phyloP scores from a whole-genome alignment of 2,113 vertebrate genomes.

The Dipodomys ordii region DNA sequence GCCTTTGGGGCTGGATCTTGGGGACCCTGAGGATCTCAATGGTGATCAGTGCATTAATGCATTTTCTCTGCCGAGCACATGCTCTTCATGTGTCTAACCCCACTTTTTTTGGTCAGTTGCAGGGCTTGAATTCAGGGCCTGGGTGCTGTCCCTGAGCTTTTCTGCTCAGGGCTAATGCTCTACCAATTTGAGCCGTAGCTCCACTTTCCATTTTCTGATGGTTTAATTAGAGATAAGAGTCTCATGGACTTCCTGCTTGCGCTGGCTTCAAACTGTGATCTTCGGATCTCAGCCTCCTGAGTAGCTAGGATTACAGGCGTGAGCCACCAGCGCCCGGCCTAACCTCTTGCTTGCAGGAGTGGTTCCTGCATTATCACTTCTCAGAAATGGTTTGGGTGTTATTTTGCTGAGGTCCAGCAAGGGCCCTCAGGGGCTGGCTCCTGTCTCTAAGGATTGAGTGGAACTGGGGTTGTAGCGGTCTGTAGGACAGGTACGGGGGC shows the following conservation, averaged over 20 bases:
- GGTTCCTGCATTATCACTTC: neutral
- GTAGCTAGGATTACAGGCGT: too few relatives aligned
- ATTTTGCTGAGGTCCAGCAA: neutral
- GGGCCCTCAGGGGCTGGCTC: neutral
- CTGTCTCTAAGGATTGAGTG: neutral
- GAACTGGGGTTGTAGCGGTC: neutral
- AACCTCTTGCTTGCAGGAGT: neutral
- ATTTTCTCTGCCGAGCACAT: neutral
- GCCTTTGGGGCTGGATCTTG: neutral
- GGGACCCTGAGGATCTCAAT: neutral
- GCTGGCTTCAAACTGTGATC: too few relatives aligned
- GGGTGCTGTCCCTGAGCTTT: too few relatives aligned
- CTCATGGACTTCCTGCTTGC: too few relatives aligned
- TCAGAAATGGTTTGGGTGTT: neutral
- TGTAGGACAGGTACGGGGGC: fast-evolving
- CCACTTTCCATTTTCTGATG: too few relatives aligned
- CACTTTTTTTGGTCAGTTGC: neutral
- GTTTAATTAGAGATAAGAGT: too few relatives aligned
- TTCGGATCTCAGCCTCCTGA: too few relatives aligned
- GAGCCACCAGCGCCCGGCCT: too few relatives aligned
- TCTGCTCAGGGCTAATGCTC: too few relatives aligned
- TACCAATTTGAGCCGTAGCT: too few relatives aligned
- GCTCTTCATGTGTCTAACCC: neutral
- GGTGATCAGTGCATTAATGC: neutral
- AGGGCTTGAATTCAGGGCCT: too few relatives aligned